Conservation (phyloP, 37 sponge, comb jelly and placozoan genomes). For the Lycopodina hypogea region DNA sequence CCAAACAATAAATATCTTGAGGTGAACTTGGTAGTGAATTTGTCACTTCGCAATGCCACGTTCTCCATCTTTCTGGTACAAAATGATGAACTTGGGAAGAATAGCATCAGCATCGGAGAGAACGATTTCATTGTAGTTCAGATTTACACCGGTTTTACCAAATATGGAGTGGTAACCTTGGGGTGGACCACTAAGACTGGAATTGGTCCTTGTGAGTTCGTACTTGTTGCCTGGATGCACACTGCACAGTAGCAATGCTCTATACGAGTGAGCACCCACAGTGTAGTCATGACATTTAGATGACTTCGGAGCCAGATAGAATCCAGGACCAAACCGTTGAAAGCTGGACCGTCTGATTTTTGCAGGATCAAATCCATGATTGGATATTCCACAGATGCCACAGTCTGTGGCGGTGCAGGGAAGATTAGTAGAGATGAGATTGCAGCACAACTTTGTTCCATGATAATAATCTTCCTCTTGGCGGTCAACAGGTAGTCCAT, state of each 20-base stretch:
- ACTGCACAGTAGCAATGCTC: slow-evolving; percentile 71
- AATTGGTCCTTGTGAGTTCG: slow-evolving; percentile 21
- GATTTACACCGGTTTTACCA: slow-evolving; percentile 36
- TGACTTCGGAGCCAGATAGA: slow-evolving; percentile 79
- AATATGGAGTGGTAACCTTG: slow-evolving; percentile 53
- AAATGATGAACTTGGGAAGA: slow-evolving; percentile 62
- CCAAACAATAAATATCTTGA: background rate
- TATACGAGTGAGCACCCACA: slow-evolving; percentile 33
- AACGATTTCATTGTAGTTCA: slow-evolving; percentile 70
- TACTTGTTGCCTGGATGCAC: slow-evolving; percentile 68
- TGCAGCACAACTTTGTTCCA: slow-evolving; percentile 71
- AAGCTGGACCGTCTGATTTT: slow-evolving; percentile 41
- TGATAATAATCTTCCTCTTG: slow-evolving; percentile 55
- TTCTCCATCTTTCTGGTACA: slow-evolving; percentile 64
- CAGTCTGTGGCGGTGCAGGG: slow-evolving; percentile 47
- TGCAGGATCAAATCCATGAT: slow-evolving; percentile 34
- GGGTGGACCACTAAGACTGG: slow-evolving; percentile 49
- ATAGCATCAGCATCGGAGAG: slow-evolving; percentile 47
- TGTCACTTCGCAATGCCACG: slow-evolving; percentile 43
- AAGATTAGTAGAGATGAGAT: slow-evolving; percentile 22
- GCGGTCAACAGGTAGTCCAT: background rate
- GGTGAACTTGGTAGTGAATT: background rate
- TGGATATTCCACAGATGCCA: slow-evolving; percentile 70
- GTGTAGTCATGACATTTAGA: slow-evolving; percentile 86
- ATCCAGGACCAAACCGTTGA: slow-evolving; percentile 71